Evolutionary conservation across 1,140 invertebrate species (phyloP).

Genomic region (Nixonia krombeini): DNA sequence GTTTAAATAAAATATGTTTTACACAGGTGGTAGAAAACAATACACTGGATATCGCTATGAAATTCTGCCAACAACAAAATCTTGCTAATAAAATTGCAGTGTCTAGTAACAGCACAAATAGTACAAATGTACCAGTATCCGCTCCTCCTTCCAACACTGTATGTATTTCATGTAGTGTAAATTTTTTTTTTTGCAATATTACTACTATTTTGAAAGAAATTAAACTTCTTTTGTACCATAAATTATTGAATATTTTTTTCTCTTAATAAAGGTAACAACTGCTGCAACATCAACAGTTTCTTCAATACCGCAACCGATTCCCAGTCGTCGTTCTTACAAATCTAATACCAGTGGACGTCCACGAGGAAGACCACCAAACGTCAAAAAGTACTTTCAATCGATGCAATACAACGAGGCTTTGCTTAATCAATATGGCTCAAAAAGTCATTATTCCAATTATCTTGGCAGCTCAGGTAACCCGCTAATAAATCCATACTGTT

Average conservation of each 20-base stretch:
- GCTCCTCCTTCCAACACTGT: conserved; percentile 41
- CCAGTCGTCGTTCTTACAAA: conserved; percentile 41
- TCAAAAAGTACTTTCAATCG: conserved; percentile 59
- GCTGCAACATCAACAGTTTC: conserved; percentile 19
- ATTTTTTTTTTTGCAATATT: no score
- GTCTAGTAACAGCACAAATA: conserved; percentile 6
- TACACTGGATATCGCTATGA: conserved; percentile 54
- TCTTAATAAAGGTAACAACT: neutral
- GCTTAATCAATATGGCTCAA: conserved; percentile 58
- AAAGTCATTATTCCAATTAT: conserved; percentile 56
- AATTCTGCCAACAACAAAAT: conserved; percentile 61
- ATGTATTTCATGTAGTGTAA: conserved; percentile 14
- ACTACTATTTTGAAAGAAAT: no score
- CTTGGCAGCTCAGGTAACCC: conserved; percentile 53
- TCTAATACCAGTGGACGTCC: conserved; percentile 53
- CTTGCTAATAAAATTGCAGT: conserved; percentile 54
- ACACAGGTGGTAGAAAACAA: conserved; percentile 61
- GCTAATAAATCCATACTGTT: conserved; percentile 62
- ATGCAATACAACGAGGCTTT: conserved; percentile 49
- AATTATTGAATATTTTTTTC: no score
- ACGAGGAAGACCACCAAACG: conserved; percentile 63
- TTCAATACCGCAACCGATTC: conserved; percentile 22
- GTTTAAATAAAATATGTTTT: no score
- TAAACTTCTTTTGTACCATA: no score
- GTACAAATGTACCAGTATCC: conserved; percentile 12